Base-by-base conservation (phyloP, 2,797 vertebrate species). In the Mionectes olivaceus region DNA sequence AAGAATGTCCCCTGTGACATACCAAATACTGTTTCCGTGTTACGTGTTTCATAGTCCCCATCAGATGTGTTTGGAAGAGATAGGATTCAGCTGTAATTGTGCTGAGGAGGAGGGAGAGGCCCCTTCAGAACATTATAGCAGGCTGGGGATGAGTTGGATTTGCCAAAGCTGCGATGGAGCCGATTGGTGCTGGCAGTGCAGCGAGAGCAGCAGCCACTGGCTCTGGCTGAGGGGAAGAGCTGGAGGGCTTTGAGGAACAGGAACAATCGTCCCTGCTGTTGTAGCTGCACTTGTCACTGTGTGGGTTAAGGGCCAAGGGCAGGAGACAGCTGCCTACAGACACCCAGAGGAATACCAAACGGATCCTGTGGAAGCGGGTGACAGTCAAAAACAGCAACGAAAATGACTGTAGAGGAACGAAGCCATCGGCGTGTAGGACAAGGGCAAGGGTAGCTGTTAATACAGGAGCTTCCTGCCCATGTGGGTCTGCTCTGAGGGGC, bases 181-280 rank as follows among this genome's bases (percentile, higher is more conserved):
- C 44, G 13, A 7, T 59, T 19, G 6, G 33, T 67, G 80, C 74
- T 87, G 87, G 87, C 69, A n/a, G 9, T 8, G n/a, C 32, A 19
- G 13, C 4, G n/a, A 47, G 55, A 76, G 74, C 80, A 43, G 73
- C 22, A 94, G 77, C 44, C 75, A 1, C 81, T 63, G 57, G 68
- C 79, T 81, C 69, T 61, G 64, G 68, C 81, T 56, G 22, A 46
- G 44, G 59, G 59, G 32, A 78, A 56, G 89, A 73, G 64, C 80
- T 56, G 67, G 50, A 68, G 68, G 53, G 73, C 78, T 94, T 91
- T 88, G 70, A 52, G 65, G 69, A 78, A 4, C 49, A 23, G 23
- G 49, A 86, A 65, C 73, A 90, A 83, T 83, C 75, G 79, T 89
- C 35, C 90, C 65, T 92, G 77, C 81, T 87, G 27, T 13, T 79